Evolutionary conservation across 2,113 vertebrate genomes (phyloP), one percentile per base, ranked within the genome.

Genomic region (Gobius niger): DNA sequence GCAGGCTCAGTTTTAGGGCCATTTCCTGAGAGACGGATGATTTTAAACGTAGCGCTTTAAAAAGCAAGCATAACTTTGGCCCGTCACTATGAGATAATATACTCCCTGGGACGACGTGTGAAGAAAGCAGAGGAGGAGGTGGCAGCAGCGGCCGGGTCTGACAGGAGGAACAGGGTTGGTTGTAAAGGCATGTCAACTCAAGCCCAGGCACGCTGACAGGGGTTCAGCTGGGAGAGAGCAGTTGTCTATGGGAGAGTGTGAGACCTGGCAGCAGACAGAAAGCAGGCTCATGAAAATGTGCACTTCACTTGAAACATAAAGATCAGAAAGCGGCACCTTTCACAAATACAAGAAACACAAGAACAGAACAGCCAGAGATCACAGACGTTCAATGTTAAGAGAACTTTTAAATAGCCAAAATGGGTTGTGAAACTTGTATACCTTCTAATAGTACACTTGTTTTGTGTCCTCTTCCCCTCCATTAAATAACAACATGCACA

Each of bases 141-240:
- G 40, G 34, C 46, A 56, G 67, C 73, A 42, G 13, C 59, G 63
- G 44, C 62, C 51, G 54, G 14, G 54, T 65, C 47, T 71, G 18
- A 53, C 53, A 62, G 57, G 42, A 59, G 53, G 18, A 63, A 70
- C 24, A 40, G 69, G 62, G 78, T 73, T 76, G 76, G 62, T 51
- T 40, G 72, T 56, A 16, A 79, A 69, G 82, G 81, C 72, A 46
- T 66, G 83, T 72, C 16, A 59, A 40, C 54, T 91, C 90, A 87
- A 86, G 91, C 84, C 76, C 65, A 78, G 89, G 76, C 92, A 89
- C 70, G 91, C 87, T 75, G 81, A 66, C 57, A 19, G 62, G 84
- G 56, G 57, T 67, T 63, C 16, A 10, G 65, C 64, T 18, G n/a
- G 24, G 61, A 16, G 68, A 19, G n/a, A 47, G 59, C 67, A 61